These are phyloP conservation scores for Cheilosia variabilis DNA, from an alignment of 2,888 invertebrate genomes.

Conservation along the genomic window DNA sequence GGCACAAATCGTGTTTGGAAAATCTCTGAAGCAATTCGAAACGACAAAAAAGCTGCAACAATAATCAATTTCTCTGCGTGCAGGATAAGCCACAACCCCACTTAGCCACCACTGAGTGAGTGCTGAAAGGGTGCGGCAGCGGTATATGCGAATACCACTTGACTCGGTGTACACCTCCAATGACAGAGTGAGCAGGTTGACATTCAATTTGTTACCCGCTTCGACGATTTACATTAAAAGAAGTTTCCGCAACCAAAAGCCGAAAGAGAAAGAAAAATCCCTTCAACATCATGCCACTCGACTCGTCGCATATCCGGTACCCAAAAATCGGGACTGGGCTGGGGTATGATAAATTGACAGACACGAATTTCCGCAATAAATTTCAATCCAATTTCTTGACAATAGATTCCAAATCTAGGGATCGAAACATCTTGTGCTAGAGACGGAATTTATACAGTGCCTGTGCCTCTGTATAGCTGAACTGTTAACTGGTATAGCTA, in stretches of 20 bases:
- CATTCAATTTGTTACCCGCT: slow-evolving; percentile 69
- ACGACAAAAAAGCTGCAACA: slow-evolving; percentile 32
- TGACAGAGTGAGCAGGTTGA: slow-evolving; percentile 46
- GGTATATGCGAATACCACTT: background rate
- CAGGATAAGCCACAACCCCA: slow-evolving; percentile 29
- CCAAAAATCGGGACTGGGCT: background rate
- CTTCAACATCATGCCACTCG: slow-evolving; percentile 8
- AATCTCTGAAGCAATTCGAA: slow-evolving; percentile 20
- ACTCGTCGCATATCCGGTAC: too few species aligned
- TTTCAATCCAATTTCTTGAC: slow-evolving; percentile 63
- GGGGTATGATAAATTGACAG: slow-evolving; percentile 58
- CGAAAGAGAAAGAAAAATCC: slow-evolving; percentile 22
- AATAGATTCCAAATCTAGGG: slow-evolving; percentile 65
- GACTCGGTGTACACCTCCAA: slow-evolving; percentile 10
- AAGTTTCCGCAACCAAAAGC: slow-evolving; percentile 39
- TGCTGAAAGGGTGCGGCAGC: background rate
- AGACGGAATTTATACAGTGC: slow-evolving; percentile 32
- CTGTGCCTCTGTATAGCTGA: slow-evolving; percentile 19
- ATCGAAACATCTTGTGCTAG: slow-evolving; percentile 41
- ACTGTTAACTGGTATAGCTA: background rate
- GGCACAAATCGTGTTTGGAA: slow-evolving; percentile 25
- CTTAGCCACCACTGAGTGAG: background rate
- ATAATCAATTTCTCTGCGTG: slow-evolving; percentile 49
- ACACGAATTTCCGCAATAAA: slow-evolving; percentile 69
- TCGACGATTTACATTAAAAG: slow-evolving; percentile 62